phyloP scores from a whole-genome alignment of 2,113 vertebrate genomes.

The Tragulus kanchil region DNA sequence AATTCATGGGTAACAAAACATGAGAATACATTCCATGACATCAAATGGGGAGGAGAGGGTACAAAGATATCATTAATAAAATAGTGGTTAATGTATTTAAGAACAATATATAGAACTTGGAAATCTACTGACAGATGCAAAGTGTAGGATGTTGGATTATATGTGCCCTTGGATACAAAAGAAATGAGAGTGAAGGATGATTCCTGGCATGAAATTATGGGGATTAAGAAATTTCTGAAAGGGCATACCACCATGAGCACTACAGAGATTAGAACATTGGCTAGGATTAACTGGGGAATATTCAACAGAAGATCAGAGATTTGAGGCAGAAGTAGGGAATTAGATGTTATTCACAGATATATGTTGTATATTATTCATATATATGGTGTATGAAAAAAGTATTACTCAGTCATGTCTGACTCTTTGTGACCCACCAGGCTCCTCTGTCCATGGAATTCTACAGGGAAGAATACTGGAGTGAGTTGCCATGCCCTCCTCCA shows the following conservation, averaged over 20 bases:
- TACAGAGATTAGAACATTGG: constrained; percentile 14
- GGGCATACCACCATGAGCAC: background rate
- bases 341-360: background rate
- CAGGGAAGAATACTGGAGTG: background rate
- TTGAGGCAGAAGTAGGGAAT: constrained; percentile 51
- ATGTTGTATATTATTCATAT: background rate
- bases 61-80: constrained; percentile 34
- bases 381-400: background rate
- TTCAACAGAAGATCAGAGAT: constrained; percentile 79
- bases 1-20: constrained; percentile 37
- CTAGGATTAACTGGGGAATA: constrained; percentile 59
- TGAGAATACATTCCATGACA: background rate
- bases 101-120: constrained; percentile 6
- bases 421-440: background rate
- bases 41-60: background rate
- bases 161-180: background rate
- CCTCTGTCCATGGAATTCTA: background rate
- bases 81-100: constrained; percentile 30
- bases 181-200: background rate
- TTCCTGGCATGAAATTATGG: background rate
- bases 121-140: constrained; percentile 5
- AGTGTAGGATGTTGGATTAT: constrained; percentile 32
- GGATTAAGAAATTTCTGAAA: constrained; percentile 13
- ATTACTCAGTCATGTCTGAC: background rate
- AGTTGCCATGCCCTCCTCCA: background rate